Percentiles rank a stretch among this genome's conserved stretches.
Conservation (phyloP, 2,888 invertebrate species). For the Chloromyia formosa region DNA sequence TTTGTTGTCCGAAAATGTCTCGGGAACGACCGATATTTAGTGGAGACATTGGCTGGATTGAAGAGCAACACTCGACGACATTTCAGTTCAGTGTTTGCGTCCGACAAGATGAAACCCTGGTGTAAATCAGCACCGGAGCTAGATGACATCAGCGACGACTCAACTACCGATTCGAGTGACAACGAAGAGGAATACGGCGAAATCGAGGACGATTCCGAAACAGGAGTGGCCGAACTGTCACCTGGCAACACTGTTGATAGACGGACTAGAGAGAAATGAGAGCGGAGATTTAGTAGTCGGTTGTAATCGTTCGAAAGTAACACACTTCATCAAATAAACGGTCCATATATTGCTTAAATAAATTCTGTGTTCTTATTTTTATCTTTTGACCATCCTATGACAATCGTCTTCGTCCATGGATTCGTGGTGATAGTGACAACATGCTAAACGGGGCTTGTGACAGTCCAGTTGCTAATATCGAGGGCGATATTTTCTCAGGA, state of each 20-base stretch:
- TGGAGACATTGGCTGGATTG: conserved; percentile 51
- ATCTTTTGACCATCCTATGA: too few species aligned
- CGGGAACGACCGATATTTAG: conserved; percentile 51
- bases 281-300: not conserved
- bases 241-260: not conserved
- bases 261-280: not conserved
- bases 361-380: too few species aligned
- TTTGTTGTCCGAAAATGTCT: conserved; percentile 50
- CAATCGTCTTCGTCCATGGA: too few species aligned
- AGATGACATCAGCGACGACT: not conserved
- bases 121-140: conserved; percentile 40
- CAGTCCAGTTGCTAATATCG: too few species aligned
- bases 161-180: too few species aligned
- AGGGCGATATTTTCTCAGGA: too few species aligned
- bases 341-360: too few species aligned
- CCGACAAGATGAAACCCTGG: conserved; percentile 51
- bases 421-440: too few species aligned
- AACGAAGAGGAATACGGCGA: conserved; percentile 3
- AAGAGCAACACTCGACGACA: conserved; percentile 49
- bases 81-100: conserved; percentile 50
- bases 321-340: too few species aligned
- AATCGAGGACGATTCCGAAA: conserved; percentile 28
- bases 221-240: conserved; percentile 27
- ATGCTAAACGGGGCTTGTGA: too few species aligned
- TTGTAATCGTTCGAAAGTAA: too few species aligned